Base-by-base conservation (phyloP, 2,797 vertebrate genomes). In the Catharus ustulatus region DNA sequence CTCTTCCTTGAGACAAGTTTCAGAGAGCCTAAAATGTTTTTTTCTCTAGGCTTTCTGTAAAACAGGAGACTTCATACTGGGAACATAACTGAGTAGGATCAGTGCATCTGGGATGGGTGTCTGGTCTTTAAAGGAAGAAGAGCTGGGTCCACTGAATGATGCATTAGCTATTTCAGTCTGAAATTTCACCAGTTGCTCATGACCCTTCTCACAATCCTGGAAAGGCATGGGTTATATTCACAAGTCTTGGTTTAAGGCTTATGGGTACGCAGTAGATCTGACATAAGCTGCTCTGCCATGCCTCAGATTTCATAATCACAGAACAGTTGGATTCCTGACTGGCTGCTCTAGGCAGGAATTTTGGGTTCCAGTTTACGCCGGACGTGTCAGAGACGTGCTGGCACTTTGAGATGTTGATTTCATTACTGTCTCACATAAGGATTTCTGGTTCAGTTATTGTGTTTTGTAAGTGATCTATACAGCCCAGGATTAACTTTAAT, bases 381-480 rank as follows among this genome's bases (percentile, higher is more conserved):
- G 81, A 95, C 93, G 11, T 95, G 55, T 94, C 91, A 54, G 87
- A 97, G 91, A 95, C 94, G 3, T 75, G 73, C 87, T 97, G 97
- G 96, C 94, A 94, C 94, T 96, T 93, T 52, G 63, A 96, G 96
- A 87, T 4, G 17, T 87, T 93, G 74, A 89, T 97, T 97, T 97
- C 97, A 96, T 97, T 95, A 94, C 96, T 90, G 96, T 94, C 94
- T 97, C 94, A 55, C 89, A 92, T 97, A 96, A 86, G 38, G 96
- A 94, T 94, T 97, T 98, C 97, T 98, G 92, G 83, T 97, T 97
- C 90, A 97, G 97, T 97, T 97, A 97, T 68, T 71, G 96, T 96
- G 89, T 94, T 97, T 97, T 97, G 96, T 95, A 97, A 98, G 93
- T 96, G 96, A 98, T 97, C 95, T 97, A 88, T 97, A 95, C 94